phyloP scores from a whole-genome alignment of 1,140 invertebrate genomes.

The Nasonia giraulti region DNA sequence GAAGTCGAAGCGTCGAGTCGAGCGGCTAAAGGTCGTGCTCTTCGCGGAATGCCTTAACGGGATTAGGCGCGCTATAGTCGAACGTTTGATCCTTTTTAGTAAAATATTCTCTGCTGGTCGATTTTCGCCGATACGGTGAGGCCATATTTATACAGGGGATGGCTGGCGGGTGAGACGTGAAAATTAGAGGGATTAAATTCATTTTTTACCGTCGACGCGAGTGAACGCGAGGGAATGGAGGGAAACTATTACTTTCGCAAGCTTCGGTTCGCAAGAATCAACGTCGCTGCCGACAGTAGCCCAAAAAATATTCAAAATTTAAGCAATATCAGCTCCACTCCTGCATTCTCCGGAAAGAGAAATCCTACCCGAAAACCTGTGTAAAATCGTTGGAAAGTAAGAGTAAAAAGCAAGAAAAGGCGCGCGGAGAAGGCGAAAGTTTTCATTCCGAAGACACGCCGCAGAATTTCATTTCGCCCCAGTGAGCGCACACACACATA shows the following conservation, averaged over 20 bases:
- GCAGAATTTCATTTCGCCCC: conserved; percentile 59
- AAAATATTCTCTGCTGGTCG: not conserved
- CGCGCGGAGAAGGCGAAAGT: conserved; percentile 27
- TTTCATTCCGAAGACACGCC: conserved; percentile 53
- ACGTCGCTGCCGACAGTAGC: too few species aligned
- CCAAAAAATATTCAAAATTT: too few species aligned
- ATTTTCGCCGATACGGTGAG: conserved; percentile 3
- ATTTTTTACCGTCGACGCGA: not conserved
- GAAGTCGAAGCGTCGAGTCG: conserved; percentile 5
- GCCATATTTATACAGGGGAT: not conserved
- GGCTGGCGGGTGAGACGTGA: not conserved
- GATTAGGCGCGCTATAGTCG: conserved; percentile 9
- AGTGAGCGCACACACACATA: not conserved
- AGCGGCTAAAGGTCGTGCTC: not conserved
- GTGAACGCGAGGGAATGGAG: too few species aligned
- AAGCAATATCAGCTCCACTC: not conserved
- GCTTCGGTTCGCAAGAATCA: too few species aligned
- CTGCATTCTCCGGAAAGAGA: not conserved
- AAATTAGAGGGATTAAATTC: not conserved
- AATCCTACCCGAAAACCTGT: not conserved
- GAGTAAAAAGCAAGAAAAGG: not conserved
- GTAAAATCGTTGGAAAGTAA: not conserved
- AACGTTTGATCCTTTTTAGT: conserved; percentile 25
- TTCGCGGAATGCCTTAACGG: not conserved
- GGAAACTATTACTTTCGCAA: too few species aligned